A percentile compares a stretch with the other conserved stretches of the same genome.
phyloP scores from a whole-genome alignment of 2,113 vertebrate species.

The Scalopus aquaticus region DNA sequence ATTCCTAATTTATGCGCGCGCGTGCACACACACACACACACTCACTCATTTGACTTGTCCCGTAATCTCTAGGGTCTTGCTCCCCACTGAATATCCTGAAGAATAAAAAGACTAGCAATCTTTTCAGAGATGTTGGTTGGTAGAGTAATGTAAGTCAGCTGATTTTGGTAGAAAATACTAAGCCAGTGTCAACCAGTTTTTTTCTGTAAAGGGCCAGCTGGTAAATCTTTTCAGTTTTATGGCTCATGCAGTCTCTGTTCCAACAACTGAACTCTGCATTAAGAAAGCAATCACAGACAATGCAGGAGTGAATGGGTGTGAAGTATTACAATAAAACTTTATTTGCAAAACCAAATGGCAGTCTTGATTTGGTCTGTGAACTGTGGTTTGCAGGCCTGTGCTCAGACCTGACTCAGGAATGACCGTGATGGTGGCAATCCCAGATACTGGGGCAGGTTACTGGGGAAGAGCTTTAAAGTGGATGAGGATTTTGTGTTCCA shows the following conservation, averaged over 20 bases:
- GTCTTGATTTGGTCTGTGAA: not conserved
- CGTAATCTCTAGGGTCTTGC: not conserved
- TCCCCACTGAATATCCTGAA: not conserved
- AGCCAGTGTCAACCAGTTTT: not conserved
- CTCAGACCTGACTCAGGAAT: not conserved
- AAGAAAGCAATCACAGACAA: not conserved
- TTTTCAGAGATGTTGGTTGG: not conserved
- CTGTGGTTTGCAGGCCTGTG: not conserved
- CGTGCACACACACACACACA: accelerated
- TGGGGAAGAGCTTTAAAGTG: not conserved
- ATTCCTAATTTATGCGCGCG: not conserved
- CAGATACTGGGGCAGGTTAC: not conserved
- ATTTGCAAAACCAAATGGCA: not conserved
- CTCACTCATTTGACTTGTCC: not conserved
- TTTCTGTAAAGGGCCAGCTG: not conserved
- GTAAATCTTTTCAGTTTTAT: not conserved
- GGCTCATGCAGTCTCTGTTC: accelerated
- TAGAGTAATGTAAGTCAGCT: not conserved
- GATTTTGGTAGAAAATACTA: not conserved
- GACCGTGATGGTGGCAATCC: not conserved
- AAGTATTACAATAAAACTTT: slow-evolving; percentile 21
- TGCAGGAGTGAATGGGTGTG: not conserved
- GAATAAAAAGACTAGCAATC: not conserved
- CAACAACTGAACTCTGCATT: not conserved
- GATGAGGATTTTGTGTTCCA: not conserved